Evolutionary conservation across 2,888 invertebrate genomes (phyloP).

Genomic region (Leuctra nigra): DNA sequence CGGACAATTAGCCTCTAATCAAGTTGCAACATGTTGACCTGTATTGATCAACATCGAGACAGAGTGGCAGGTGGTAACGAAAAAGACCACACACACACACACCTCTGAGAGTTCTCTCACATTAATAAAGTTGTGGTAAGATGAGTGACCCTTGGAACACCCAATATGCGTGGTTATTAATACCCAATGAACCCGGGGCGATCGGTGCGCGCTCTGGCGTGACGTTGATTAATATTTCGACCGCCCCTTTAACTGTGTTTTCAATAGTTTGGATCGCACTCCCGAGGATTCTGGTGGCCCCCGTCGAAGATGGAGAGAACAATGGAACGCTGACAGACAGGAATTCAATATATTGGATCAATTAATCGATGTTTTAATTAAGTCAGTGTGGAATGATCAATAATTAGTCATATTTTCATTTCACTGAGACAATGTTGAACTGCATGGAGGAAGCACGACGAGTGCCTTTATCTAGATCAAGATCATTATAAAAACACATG

Average conservation of each 20-base stretch:
- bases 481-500: too few relatives aligned
- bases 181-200: conserved; percentile 19
- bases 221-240: conserved; percentile 22
- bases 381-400: too few relatives aligned
- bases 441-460: too few relatives aligned
- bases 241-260: conserved; percentile 16
- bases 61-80: conserved; percentile 23
- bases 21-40: too few relatives aligned
- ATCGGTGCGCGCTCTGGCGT: conserved; percentile 2
- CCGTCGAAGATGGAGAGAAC: too few relatives aligned
- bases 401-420: too few relatives aligned
- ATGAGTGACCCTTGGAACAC: conserved; percentile 12
- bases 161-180: conserved; percentile 23
- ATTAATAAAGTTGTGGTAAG: conserved; percentile 21
- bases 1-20: background rate
- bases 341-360: too few relatives aligned
- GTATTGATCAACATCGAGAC: too few relatives aligned
- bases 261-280: background rate
- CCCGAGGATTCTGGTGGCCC: background rate
- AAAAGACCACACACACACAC: conserved; percentile 23
- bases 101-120: conserved; percentile 12
- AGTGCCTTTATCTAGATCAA: too few relatives aligned
- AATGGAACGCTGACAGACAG: too few relatives aligned
- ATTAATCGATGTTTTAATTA: too few relatives aligned
- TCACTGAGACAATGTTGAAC: too few relatives aligned